Conservation (phyloP, 2,113 vertebrate genomes). For the Otus sunia region DNA sequence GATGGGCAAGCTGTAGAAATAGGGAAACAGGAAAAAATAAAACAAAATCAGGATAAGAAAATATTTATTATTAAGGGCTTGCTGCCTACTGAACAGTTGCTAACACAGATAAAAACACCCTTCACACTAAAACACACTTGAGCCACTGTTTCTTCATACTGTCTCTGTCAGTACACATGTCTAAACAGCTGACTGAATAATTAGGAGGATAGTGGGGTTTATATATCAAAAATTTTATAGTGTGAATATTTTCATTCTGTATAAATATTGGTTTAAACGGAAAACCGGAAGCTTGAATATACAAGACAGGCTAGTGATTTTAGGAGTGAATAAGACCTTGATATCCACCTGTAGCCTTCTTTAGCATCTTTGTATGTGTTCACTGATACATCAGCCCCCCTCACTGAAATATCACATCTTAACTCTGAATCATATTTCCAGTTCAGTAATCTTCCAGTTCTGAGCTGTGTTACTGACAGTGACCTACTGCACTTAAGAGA, state of each 20-base stretch:
- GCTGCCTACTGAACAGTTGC: neutral
- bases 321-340: conserved; percentile 50
- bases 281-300: conserved; percentile 39
- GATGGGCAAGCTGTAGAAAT: conserved; percentile 10
- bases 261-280: conserved; percentile 58
- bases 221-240: conserved; percentile 41
- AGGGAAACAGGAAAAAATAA: conserved; percentile 45
- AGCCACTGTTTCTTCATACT: conserved; percentile 20
- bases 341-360: conserved; percentile 35
- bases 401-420: neutral
- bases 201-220: conserved; percentile 18
- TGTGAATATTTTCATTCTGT: conserved; percentile 42
- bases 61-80: conserved; percentile 33
- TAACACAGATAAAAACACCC: conserved; percentile 31
- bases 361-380: conserved; percentile 21
- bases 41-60: conserved; percentile 42
- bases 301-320: neutral
- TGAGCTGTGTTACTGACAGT: neutral
- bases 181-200: conserved; percentile 35
- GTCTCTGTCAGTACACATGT: conserved; percentile 2
- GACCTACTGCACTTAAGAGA: neutral
- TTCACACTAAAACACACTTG: conserved; percentile 39
- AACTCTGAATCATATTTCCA: neutral
- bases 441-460: neutral
- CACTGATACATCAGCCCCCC: neutral